phyloP scores from a whole-genome alignment of 2,888 invertebrate genomes.

The Macaria liturata region DNA sequence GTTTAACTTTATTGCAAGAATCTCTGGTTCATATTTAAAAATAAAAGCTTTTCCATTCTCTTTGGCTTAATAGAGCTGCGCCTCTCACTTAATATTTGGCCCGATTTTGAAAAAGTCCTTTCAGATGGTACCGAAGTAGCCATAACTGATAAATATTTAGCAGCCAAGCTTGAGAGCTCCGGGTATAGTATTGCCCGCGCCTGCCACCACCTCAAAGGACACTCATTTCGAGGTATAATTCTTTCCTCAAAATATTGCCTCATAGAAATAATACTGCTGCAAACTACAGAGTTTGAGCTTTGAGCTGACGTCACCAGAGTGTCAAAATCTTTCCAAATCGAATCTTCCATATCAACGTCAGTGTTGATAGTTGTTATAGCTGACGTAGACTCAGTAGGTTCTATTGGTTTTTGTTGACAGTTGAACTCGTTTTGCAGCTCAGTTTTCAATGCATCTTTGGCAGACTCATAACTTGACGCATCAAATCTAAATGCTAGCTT shows the following conservation, averaged over 20 bases:
- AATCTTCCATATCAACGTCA: not conserved
- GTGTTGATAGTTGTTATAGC: not conserved
- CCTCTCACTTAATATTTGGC: conserved; percentile 40
- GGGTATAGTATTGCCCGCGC: conserved; percentile 33
- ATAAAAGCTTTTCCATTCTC: conserved; percentile 40
- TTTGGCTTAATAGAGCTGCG: conserved; percentile 32
- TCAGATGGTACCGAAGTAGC: conserved; percentile 35
- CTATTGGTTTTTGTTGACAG: not conserved
- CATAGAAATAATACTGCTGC: conserved; percentile 1
- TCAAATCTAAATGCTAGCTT: conserved; percentile 33
- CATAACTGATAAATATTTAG: conserved; percentile 29
- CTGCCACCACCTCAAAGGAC: conserved; percentile 40
- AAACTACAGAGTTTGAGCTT: not conserved
- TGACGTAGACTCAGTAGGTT: not conserved
- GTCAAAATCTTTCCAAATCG: not conserved
- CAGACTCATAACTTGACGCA: no score
- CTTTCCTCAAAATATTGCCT: not conserved
- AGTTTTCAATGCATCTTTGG: not conserved
- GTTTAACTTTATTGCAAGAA: not conserved
- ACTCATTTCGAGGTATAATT: conserved; percentile 36
- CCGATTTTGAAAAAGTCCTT: conserved; percentile 38
- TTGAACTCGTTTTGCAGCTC: not conserved
- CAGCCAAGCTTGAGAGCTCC: conserved; percentile 35
- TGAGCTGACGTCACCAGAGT: not conserved
- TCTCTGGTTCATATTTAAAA: conserved; percentile 38